Conservation (phyloP, 2,888 invertebrate genomes). For the Antheraea assamensis region DNA sequence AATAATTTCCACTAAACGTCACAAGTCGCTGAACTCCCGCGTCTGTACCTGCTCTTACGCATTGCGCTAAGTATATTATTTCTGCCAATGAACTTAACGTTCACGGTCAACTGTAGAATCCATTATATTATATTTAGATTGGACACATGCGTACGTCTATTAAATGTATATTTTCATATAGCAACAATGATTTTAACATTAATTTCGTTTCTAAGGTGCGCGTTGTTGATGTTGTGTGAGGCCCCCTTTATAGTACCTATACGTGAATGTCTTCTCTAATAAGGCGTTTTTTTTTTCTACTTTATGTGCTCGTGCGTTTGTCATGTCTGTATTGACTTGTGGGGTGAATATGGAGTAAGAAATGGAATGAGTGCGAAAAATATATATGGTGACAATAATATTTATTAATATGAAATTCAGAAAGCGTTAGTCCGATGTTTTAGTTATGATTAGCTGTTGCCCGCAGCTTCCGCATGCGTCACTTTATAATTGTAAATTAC, state of each 20-base stretch:
- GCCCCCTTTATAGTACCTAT: not conserved
- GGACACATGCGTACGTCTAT: conserved; percentile 13
- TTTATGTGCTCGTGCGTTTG: not conserved
- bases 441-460: too few relatives aligned
- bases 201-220: not conserved
- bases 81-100: conserved; percentile 54
- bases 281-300: not conserved
- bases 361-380: not conserved
- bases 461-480: too few relatives aligned
- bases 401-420: too few relatives aligned
- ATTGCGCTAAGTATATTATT: conserved; percentile 40
- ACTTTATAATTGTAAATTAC: too few relatives aligned
- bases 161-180: conserved; percentile 3
- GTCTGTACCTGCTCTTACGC: conserved; percentile 10
- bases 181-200: conserved; percentile 7
- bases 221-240: not conserved
- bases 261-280: not conserved
- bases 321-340: not conserved
- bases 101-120: conserved; percentile 26
- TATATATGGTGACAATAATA: too few relatives aligned
- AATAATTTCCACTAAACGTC: conserved; percentile 8
- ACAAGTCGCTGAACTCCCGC: conserved; percentile 12
- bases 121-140: conserved; percentile 20
- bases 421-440: too few relatives aligned
- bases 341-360: not conserved